Evolutionary conservation across 1,140 invertebrate species (phyloP), one percentile per base, ranked within the genome.

Genomic region (Streblospio benedicti): DNA sequence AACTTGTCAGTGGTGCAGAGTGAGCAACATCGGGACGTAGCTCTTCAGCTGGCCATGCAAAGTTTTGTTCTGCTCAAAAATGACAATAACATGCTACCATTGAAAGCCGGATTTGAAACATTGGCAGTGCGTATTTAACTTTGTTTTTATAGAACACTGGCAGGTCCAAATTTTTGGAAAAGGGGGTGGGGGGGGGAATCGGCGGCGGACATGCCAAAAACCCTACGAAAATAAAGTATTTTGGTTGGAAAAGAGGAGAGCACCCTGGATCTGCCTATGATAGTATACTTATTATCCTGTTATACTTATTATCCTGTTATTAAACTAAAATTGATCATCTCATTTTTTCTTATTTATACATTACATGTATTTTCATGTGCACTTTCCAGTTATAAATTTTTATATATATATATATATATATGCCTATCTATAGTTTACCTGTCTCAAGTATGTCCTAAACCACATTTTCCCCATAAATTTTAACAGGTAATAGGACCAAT

Each of bases 61-160:
- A 65, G 65, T 14, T 68, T 73, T 53, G 69, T 75, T 20, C 57
- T 75, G 20, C 57, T 75, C 44, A 73, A 75, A 54, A 75, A 75
- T 51, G 28, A 38, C 6, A 54, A 71, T 25, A 57, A 64, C 5
- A 53, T 75, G n/a, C 31, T 70, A 41, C 66, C 66, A 9, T 41
- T 67, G 3, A 14, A 32, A 33, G 27, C 32, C 5, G 30, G 12
- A 14, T 49, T 57, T 49, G 41, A 61, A 5, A 59, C 30, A 27
- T 43, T 66, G 12, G 53, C 60, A 6, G 64, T 66, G 59, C 65
- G 57, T 61, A 50, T 12, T 9, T 45, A 6, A 41, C 6, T 56
- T 4, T 12, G 12, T 28, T 12, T 50, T 41, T 41, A 41, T 12
- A 12, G 12, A 41, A n/a, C n/a, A n/a, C n/a, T n/a, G n/a, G n/a